Conservation (phyloP, 2,888 invertebrate species). For the Biston betularia region DNA sequence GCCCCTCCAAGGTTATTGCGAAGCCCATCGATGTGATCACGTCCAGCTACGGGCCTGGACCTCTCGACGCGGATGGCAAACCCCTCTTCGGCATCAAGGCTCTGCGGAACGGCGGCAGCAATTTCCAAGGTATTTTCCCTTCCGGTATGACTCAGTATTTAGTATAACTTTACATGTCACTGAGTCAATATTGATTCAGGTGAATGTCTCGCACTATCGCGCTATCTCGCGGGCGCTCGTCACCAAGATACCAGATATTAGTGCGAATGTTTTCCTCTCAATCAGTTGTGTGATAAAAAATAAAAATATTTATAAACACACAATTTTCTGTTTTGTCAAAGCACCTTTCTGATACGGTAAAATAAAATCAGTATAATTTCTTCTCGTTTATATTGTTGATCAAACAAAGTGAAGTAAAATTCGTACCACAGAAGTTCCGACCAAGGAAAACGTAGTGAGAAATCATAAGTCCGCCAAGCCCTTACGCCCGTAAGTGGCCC, state of each 20-base stretch:
- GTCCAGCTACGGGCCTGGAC: constrained; percentile 93
- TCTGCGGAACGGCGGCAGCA: constrained; percentile 86
- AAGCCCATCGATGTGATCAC: constrained; percentile 89
- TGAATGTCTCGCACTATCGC: constrained; percentile 39
- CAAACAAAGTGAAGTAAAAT: no score
- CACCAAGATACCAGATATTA: constrained; percentile 7
- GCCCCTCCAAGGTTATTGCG: constrained; percentile 72
- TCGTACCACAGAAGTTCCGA: no score
- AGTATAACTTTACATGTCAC: constrained; percentile 33
- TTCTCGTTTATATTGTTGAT: no score
- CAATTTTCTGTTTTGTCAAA: no score
- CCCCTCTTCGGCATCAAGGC: constrained; percentile 93
- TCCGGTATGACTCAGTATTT: constrained; percentile 45
- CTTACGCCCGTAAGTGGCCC: no score
- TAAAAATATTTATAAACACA: neutral
- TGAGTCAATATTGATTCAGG: constrained; percentile 52
- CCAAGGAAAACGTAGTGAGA: no score
- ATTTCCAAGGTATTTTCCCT: constrained; percentile 86
- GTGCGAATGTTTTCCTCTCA: constrained; percentile 15
- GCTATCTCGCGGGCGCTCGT: constrained; percentile 29
- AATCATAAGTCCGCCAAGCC: neutral
- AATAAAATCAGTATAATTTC: no score
- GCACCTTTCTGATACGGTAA: no score
- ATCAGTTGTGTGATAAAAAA: constrained; percentile 12
- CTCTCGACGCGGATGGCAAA: constrained; percentile 92